Evolutionary conservation across 2,113 vertebrate species (phyloP).

Genomic region (Bubalus kerabau): DNA sequence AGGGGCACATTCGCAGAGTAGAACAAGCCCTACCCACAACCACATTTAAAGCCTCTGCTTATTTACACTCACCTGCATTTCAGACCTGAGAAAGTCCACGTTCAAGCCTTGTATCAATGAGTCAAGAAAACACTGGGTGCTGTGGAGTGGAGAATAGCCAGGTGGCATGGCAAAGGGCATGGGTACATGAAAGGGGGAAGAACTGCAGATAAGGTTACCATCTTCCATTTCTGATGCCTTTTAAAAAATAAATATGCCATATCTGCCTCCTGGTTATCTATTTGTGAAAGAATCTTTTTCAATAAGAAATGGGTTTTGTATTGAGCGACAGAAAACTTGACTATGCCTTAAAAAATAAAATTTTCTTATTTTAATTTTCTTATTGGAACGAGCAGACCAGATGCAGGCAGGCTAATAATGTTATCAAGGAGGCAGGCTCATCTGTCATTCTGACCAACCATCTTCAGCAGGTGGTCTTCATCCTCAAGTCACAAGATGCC

Average conservation of each 20-base stretch:
- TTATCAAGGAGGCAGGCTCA: too few relatives aligned
- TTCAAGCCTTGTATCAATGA: too few relatives aligned
- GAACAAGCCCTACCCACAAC: background rate
- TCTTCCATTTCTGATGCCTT: background rate
- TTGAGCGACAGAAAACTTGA: background rate
- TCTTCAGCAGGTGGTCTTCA: background rate
- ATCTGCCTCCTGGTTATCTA: background rate
- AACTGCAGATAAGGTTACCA: background rate
- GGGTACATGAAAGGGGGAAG: rapidly evolving
- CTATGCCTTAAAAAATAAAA: background rate
- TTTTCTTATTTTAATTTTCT: background rate
- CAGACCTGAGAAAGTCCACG: background rate
- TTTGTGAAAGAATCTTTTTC: background rate
- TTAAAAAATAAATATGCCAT: background rate
- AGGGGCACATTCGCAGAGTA: background rate
- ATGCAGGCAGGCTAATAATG: background rate
- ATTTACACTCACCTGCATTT: background rate
- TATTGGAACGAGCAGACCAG: background rate
- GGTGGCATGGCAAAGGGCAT: background rate
- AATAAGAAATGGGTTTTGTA: background rate
- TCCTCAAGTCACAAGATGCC: too few relatives aligned
- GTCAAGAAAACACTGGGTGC: background rate
- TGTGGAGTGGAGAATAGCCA: background rate
- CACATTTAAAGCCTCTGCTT: background rate
- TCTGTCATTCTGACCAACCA: background rate